These are phyloP conservation scores for Gulo gulo DNA, from an alignment of 2,113 vertebrate species.

Conservation along the genomic window DNA sequence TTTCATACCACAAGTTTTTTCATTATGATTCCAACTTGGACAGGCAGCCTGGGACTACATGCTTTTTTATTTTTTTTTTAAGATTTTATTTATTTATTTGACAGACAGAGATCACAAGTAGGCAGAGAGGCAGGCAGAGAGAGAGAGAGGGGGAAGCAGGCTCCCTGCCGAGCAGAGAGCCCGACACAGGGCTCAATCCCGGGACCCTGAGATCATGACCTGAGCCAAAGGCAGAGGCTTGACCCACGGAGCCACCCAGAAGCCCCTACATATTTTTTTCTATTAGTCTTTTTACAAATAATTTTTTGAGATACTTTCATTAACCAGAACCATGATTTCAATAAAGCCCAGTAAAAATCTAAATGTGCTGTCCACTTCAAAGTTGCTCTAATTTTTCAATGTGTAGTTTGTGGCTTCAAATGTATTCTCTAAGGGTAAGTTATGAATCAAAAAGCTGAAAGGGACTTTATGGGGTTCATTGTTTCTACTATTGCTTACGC, in stretches of 20 bases:
- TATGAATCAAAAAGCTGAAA: background rate
- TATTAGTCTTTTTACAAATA: conserved; percentile 33
- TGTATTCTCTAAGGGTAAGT: conserved; percentile 1
- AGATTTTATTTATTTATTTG: too few relatives aligned
- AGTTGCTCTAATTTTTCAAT: conserved; percentile 31
- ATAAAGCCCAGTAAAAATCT: conserved; percentile 24
- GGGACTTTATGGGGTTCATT: background rate
- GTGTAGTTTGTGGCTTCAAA: conserved; percentile 47
- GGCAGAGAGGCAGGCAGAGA: too few relatives aligned
- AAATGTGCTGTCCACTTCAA: background rate
- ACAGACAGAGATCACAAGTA: too few relatives aligned
- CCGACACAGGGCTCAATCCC: too few relatives aligned
- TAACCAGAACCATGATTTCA: conserved; percentile 16
- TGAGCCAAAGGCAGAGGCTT: too few relatives aligned
- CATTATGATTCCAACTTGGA: background rate
- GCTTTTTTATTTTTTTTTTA: too few relatives aligned
- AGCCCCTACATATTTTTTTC: background rate
- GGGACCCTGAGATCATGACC: too few relatives aligned
- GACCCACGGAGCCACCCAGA: too few relatives aligned
- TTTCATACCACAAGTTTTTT: conserved; percentile 16
- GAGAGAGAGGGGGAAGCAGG: too few relatives aligned
- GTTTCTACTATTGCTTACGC: background rate
- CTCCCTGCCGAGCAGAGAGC: too few relatives aligned
- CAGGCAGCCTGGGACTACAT: background rate
- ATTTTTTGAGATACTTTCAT: background rate